A percentile compares a stretch with the other conserved stretches of the same genome.
Evolutionary conservation across 2,797 vertebrate species (phyloP).

Genomic region (Sebastes steindachneri): DNA sequence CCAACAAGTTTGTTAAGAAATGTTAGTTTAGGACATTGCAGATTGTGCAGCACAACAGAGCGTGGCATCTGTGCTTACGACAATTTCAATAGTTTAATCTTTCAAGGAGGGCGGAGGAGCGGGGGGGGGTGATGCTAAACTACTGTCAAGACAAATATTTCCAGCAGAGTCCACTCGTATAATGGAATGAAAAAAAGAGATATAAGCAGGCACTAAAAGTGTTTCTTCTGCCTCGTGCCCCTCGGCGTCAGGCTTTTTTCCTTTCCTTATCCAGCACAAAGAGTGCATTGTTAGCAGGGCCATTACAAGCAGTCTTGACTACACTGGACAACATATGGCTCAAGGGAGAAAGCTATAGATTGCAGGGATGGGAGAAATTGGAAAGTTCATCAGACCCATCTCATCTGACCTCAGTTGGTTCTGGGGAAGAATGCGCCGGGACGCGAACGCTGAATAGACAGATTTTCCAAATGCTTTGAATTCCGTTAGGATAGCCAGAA

Average conservation of each 20-base stretch:
- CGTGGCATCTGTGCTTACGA: constrained; percentile 80
- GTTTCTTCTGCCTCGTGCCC: constrained; percentile 84
- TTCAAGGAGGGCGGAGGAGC: constrained; percentile 73
- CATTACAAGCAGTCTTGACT: constrained; percentile 90
- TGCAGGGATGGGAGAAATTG: constrained; percentile 81
- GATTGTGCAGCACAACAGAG: constrained; percentile 52
- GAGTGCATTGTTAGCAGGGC: constrained; percentile 94
- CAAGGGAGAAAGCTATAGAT: constrained; percentile 93
- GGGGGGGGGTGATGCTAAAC: constrained; percentile 79
- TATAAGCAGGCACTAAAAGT: constrained; percentile 86
- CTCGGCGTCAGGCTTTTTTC: constrained; percentile 87
- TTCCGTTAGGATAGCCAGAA: constrained; percentile 90
- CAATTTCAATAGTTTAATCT: constrained; percentile 86
- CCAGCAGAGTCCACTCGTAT: constrained; percentile 86
- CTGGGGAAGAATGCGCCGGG: constrained; percentile 84
- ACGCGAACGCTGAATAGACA: constrained; percentile 92
- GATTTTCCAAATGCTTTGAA: constrained; percentile 99
- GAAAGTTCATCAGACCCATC: constrained; percentile 93
- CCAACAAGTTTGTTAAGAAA: constrained; percentile 56
- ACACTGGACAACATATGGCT: constrained; percentile 88
- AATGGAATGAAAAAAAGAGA: constrained; percentile 81
- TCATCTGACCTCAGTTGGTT: constrained; percentile 87
- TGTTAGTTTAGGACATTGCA: constrained; percentile 50
- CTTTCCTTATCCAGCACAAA: constrained; percentile 95
- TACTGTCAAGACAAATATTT: constrained; percentile 93